These are phyloP conservation scores for Brachymystax lenok DNA, from an alignment of 2,797 vertebrate genomes.

Conservation along the genomic window DNA sequence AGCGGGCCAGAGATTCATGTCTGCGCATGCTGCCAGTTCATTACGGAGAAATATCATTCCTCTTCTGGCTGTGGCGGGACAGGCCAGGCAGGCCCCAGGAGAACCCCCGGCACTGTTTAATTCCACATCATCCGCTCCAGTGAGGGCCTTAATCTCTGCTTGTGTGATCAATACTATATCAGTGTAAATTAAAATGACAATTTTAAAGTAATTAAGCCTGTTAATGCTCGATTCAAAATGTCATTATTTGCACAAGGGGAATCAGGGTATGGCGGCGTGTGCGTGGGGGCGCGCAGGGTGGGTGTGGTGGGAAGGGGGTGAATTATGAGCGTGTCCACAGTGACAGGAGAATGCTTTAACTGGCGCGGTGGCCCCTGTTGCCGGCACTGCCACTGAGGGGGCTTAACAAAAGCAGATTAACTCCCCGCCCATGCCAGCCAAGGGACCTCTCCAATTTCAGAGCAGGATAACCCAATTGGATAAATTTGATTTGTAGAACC, in stretches of 20 bases:
- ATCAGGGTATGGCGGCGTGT: constrained; percentile 39
- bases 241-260: constrained; percentile 92
- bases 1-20: constrained; percentile 95
- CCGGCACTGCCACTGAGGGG: constrained; percentile 78
- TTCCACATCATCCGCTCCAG: constrained; percentile 96
- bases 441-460: constrained; percentile 92
- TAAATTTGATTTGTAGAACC: constrained; percentile 93
- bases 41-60: constrained; percentile 95
- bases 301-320: constrained; percentile 71
- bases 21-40: constrained; percentile 98
- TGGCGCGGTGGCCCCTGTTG: constrained; percentile 74
- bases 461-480: constrained; percentile 92
- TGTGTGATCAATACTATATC: constrained; percentile 99
- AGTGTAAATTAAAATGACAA: constrained; percentile 99
- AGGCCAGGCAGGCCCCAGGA: constrained; percentile 85
- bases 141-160: constrained; percentile 97
- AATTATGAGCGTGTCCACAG: constrained; percentile 83
- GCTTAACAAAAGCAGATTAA: constrained; percentile 97
- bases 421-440: constrained; percentile 86
- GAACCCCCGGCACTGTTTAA: constrained; percentile 91
- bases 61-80: constrained; percentile 86
- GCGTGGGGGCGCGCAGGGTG: constrained; percentile 14
- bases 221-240: constrained; percentile 99
- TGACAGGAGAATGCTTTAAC: constrained; percentile 86
- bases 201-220: constrained; percentile 99